phyloP scores from a whole-genome alignment of 2,888 invertebrate species.

The Shargacucullia verbasci region DNA sequence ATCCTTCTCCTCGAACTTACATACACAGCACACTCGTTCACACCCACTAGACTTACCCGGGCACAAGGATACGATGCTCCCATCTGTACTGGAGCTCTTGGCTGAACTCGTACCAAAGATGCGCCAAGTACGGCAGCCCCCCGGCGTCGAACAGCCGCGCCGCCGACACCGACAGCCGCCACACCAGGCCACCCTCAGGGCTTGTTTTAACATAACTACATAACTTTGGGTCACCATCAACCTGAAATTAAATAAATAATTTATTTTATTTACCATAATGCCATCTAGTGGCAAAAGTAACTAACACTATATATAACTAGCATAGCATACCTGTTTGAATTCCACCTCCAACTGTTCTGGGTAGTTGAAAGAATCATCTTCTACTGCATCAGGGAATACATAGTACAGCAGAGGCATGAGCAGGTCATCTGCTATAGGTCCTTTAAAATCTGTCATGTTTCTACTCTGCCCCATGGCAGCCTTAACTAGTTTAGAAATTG shows the following conservation, averaged over 20 bases:
- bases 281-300: conserved; percentile 29
- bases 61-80: conserved; percentile 93
- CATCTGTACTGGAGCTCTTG: conserved; percentile 96
- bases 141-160: conserved; percentile 93
- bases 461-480: conserved; percentile 86
- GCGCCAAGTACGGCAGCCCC: conserved; percentile 94
- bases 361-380: conserved; percentile 89
- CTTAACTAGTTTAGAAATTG: conserved; percentile 89
- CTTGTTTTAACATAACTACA: conserved; percentile 93
- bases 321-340: conserved; percentile 75
- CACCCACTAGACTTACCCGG: conserved; percentile 92
- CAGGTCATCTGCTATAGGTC: conserved; percentile 93
- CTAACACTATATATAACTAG: conserved; percentile 1
- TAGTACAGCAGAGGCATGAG: conserved; percentile 94
- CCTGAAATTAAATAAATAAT: conserved; percentile 70
- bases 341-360: conserved; percentile 82
- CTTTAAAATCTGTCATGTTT: conserved; percentile 89
- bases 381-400: conserved; percentile 96
- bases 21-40: conserved; percentile 3
- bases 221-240: conserved; percentile 78
- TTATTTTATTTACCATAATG: conserved; percentile 15
- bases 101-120: conserved; percentile 98
- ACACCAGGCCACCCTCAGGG: conserved; percentile 93
- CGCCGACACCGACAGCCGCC: conserved; percentile 93
- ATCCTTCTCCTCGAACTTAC: no score